These are phyloP conservation scores for Oreochromis niloticus DNA, from an alignment of 2,113 vertebrate genomes.

Conservation along the genomic window DNA sequence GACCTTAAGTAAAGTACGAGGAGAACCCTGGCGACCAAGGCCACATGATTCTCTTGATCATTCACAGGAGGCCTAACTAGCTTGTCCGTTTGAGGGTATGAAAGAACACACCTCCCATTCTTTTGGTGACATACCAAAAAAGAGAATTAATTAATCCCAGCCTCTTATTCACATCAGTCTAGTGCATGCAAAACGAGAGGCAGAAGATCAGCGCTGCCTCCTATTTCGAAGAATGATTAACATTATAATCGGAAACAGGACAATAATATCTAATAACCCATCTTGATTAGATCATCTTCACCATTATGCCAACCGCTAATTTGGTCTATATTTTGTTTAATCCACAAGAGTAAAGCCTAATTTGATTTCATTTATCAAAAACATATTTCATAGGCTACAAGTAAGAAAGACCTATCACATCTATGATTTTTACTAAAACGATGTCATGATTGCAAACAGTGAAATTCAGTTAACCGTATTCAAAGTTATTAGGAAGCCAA, in stretches of 20 bases:
- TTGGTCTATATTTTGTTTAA: background rate
- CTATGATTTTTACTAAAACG: background rate
- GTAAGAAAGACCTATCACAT: background rate
- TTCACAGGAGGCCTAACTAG: background rate
- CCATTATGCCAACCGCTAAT: background rate
- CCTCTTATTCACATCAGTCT: background rate
- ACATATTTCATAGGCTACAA: background rate
- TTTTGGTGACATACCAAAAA: background rate
- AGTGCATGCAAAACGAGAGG: background rate
- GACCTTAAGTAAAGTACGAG: constrained; percentile 6
- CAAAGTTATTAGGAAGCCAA: background rate
- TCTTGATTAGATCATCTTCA: background rate
- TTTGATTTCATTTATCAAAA: background rate
- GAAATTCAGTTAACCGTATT: background rate
- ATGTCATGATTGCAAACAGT: background rate
- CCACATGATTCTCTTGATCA: background rate
- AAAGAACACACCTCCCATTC: constrained; percentile 1
- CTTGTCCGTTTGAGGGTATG: background rate
- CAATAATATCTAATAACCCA: background rate
- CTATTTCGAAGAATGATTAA: background rate
- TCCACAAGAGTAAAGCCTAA: background rate
- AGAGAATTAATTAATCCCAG: background rate
- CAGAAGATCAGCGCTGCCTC: background rate
- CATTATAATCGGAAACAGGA: background rate
- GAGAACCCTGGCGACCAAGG: background rate